A percentile compares a stretch with the other conserved stretches of the same genome.
Conservation (phyloP, 2,113 vertebrate genomes). For the Tichodroma muraria region DNA sequence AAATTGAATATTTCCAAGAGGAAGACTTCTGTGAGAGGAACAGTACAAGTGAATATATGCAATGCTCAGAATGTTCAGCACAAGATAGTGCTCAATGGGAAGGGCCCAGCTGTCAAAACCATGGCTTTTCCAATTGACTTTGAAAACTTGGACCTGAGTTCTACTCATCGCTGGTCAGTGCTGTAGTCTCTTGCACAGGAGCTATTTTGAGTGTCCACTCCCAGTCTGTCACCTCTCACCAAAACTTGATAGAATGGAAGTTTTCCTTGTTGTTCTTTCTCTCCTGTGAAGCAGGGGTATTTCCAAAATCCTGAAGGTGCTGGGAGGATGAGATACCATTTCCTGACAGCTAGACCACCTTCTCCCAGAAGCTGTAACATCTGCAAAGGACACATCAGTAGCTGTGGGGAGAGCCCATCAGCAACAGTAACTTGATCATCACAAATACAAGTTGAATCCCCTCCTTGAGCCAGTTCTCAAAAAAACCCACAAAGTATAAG, state of each 20-base stretch:
- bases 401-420: neutral
- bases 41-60: neutral
- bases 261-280: neutral
- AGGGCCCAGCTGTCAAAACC: neutral
- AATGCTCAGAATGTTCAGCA: neutral
- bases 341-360: neutral
- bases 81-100: neutral
- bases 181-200: neutral
- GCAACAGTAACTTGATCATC: neutral
- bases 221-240: neutral
- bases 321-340: neutral
- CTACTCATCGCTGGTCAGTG: neutral
- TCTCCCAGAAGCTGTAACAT: neutral
- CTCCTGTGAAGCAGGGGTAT: neutral
- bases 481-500: neutral
- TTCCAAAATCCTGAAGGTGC: neutral
- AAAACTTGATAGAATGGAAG: neutral
- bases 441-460: neutral
- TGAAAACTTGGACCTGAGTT: neutral
- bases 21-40: neutral
- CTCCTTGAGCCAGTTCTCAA: neutral
- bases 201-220: neutral
- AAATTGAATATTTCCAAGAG: neutral
- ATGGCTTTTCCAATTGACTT: neutral
- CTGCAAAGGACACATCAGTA: neutral